Percentiles rank a stretch among this genome's conserved stretches.
Conservation (phyloP, 1,140 invertebrate species). For the Cherax destructor region DNA sequence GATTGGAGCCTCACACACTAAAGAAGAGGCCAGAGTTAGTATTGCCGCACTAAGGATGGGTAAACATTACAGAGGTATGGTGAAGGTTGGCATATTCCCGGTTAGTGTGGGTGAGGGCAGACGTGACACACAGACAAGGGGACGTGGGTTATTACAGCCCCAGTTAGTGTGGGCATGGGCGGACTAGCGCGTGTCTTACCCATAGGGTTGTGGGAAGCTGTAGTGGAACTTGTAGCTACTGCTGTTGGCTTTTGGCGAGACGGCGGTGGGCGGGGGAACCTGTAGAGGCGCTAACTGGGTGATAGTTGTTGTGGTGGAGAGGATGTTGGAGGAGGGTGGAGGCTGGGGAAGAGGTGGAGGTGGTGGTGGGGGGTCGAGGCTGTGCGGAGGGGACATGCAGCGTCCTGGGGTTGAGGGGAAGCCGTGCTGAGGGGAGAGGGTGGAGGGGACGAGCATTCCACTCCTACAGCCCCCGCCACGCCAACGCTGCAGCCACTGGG, state of each 20-base stretch:
- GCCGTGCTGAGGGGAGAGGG: conserved; percentile 63
- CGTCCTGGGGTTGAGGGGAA: conserved; percentile 65
- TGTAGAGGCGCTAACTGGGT: conserved; percentile 66
- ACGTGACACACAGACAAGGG: conserved; percentile 5
- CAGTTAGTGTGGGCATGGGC: conserved; percentile 51
- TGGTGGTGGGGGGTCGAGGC: conserved; percentile 63
- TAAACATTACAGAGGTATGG: background rate
- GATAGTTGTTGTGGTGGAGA: conserved; percentile 65
- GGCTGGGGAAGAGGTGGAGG: conserved; percentile 54
- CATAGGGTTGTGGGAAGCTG: conserved; percentile 66
- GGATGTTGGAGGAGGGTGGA: conserved; percentile 51
- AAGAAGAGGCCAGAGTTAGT: too few species aligned
- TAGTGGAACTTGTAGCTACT: conserved; percentile 69
- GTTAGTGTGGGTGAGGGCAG: background rate
- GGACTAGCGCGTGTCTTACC: conserved; percentile 62
- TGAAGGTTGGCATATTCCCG: background rate
- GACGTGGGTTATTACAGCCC: conserved; percentile 11
- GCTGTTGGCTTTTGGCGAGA: conserved; percentile 68
- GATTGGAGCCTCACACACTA: too few species aligned
- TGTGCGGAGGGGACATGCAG: conserved; percentile 68
- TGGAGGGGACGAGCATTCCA: conserved; percentile 66
- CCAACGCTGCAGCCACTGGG: conserved; percentile 66
- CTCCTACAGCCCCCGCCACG: conserved; percentile 63
- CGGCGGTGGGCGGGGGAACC: conserved; percentile 61
- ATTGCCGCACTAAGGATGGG: too few species aligned